Base-by-base conservation (phyloP, 1,140 invertebrate genomes). In the Hydropsyche tenuis region DNA sequence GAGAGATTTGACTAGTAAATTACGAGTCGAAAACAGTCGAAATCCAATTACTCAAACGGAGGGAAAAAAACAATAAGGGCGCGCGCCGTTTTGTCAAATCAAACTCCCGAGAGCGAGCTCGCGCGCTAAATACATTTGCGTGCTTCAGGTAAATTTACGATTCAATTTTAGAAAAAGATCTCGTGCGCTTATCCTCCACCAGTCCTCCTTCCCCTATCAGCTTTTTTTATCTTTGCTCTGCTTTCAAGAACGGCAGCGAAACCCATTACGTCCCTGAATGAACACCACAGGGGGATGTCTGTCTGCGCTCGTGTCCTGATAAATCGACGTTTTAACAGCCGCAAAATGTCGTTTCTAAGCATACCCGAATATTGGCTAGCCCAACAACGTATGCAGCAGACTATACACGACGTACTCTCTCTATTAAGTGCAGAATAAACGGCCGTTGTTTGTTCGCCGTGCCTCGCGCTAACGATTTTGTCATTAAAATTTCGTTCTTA, bases 21-120 rank as follows among this genome's bases (percentile, higher is more conserved):
- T 45, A 30, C 64, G 27, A 66, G 25, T 45, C 48, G 48, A 20
- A 53, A 53, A 72, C 53, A 72, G 51, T 37, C 37, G 43, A 72
- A 72, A 72, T 72, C 70, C 70, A 72, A 72, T 72, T 72, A 72
- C 70, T 72, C 70, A 72, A 72, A n/a, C 69, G 42, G 37, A 53
- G 70, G 37, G 30, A 9, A 37, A 37, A 37, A 72, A 72, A 72
- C 70, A 72, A 72, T 72, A 72, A 72, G 70, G 25, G 37, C 56
- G 56, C 70, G 25, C 56, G 30, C 45, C 70, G 56, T 72, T 72
- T 72, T 72, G 70, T 65, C 27, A 51, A 64, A 73, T 51, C 42
- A 73, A 73, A 64, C 71, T 37, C 30, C 42, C 37, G 56, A 22
- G 22, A 11, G 30, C 69, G 18, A 25, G 23, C 42, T 27, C 53